Conservation (phyloP, 2,113 vertebrate species). For the Noturus placidus region DNA sequence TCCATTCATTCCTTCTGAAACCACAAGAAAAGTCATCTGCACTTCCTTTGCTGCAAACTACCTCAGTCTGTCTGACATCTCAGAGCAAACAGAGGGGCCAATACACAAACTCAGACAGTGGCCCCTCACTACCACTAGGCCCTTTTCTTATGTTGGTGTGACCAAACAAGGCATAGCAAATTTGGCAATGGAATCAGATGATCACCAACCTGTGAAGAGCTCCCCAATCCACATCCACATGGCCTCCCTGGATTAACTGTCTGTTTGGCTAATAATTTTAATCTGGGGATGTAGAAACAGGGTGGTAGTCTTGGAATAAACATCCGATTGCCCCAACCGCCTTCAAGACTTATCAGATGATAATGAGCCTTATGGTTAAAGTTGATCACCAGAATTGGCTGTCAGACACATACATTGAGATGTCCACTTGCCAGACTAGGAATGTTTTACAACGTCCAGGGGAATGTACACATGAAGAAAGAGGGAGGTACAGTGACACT, state of each 20-base stretch:
- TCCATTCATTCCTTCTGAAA: conserved; percentile 58
- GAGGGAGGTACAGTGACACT: conserved; percentile 36
- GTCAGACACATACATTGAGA: conserved; percentile 50
- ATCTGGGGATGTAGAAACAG: conserved; percentile 72
- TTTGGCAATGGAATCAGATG: conserved; percentile 85
- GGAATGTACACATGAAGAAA: conserved; percentile 71
- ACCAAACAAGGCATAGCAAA: conserved; percentile 83
- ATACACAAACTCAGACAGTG: conserved; percentile 72
- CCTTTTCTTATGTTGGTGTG: conserved; percentile 86
- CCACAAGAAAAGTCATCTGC: conserved; percentile 54
- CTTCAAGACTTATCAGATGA: background rate
- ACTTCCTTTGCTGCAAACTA: conserved; percentile 75
- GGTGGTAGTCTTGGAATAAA: conserved; percentile 71
- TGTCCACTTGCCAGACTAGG: conserved; percentile 63
- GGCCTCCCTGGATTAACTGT: conserved; percentile 72
- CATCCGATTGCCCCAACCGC: conserved; percentile 62
- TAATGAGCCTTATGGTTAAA: conserved; percentile 1
- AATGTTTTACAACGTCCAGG: conserved; percentile 64
- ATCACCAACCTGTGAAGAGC: conserved; percentile 87
- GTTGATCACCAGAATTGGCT: conserved; percentile 30
- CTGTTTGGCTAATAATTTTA: conserved; percentile 87
- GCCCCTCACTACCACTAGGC: conserved; percentile 69
- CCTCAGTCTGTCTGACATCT: conserved; percentile 80
- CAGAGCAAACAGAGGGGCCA: conserved; percentile 71
- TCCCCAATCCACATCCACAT: conserved; percentile 84